Evolutionary conservation across 1,140 invertebrate genomes (phyloP), one percentile per base, ranked within the genome.

Genomic region (Glomeris maerens): DNA sequence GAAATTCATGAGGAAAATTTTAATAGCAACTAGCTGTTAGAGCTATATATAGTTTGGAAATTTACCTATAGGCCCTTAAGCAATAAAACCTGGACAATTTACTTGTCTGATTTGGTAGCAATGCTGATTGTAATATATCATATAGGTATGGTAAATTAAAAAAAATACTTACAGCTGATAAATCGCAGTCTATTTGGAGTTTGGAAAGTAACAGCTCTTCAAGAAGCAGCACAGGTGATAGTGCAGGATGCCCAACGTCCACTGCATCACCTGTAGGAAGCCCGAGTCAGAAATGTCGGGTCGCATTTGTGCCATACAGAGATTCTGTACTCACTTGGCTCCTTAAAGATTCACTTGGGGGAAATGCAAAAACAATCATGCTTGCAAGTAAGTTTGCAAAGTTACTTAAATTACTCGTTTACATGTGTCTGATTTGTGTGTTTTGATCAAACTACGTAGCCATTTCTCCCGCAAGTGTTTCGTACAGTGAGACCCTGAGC

Each of bases 321-420:
- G 96, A 99, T 68, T 98, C 94, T 1, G 94, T 97, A 2, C 70
- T 99, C 36, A 99, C 96, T 13, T 99, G 96, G 96, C 71, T 99
- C 3, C 71, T 99, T 10, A 91, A 90, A 66, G 88, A 92, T 62
- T 89, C 84, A 40, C 69, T 94, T 3, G 88, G 88, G n/a, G 88
- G 88, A 1, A 92, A 94, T 67, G 84, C 86, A 1, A 89, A 91
- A 62, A 93, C 89, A 3, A 85, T 92, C 40, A 91, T 93, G 87
- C 80, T 88, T 40, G 83, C 84, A 49, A 76, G 75, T 77, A 68
- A 69, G 72, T 70, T n/a, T n/a, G n/a, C n/a, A 62, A 31, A n/a
- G 2, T 45, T 23, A 47, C 13, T 29, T 21, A 2, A 20, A n/a
- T 3, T 17, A 25, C 45, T 25, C 21, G 3, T 23, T 21, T 41